These are phyloP conservation scores for mouse (Mus musculus) DNA, from an alignment of 2,113 vertebrate genomes.

Conservation along the genomic window DNA sequence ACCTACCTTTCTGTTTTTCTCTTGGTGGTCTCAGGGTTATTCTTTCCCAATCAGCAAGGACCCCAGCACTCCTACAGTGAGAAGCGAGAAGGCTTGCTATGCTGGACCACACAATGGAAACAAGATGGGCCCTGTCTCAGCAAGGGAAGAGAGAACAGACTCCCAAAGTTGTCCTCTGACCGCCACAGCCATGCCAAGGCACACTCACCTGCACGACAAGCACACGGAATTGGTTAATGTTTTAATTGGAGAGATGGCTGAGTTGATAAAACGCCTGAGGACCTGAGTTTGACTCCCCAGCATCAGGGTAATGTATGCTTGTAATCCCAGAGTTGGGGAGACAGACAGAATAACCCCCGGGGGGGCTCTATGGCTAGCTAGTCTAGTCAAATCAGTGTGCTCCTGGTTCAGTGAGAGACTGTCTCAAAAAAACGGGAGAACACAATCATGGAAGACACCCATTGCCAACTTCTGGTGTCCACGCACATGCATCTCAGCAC, in stretches of 20 bases:
- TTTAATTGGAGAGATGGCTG: background rate
- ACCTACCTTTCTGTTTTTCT: background rate
- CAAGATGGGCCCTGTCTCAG: background rate
- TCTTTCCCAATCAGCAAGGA: background rate
- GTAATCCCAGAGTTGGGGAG: background rate
- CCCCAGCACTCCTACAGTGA: too few species aligned
- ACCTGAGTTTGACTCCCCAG: too few species aligned
- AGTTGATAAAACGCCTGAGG: background rate
- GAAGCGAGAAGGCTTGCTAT: background rate
- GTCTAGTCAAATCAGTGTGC: background rate
- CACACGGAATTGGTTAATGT: background rate
- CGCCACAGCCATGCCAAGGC: background rate
- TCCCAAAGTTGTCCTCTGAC: background rate
- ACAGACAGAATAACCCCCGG: background rate
- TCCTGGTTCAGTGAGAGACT: background rate
- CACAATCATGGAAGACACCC: too few species aligned
- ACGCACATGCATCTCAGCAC: too few species aligned
- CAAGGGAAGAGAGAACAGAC: background rate
- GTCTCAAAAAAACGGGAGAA: background rate
- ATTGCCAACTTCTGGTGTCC: background rate
- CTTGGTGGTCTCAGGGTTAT: background rate
- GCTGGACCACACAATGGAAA: background rate
- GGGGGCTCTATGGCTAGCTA: too few species aligned
- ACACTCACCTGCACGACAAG: background rate
- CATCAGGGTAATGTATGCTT: too few species aligned